phyloP scores from a whole-genome alignment of 2,797 vertebrate species.

The Scarus forsteni region DNA sequence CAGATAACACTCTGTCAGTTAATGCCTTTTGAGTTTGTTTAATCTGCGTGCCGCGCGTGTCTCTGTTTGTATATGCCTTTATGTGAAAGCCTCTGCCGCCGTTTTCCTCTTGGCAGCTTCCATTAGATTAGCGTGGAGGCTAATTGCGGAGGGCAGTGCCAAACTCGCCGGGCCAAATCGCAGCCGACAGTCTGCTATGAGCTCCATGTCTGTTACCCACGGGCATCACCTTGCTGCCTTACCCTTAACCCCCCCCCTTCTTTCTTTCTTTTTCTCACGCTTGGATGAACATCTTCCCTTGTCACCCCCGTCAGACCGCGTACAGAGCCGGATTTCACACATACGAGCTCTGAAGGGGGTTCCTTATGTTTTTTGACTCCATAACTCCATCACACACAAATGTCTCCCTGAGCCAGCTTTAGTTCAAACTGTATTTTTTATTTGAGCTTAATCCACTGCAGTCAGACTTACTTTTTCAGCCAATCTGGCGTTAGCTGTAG shows the following conservation, averaged over 20 bases:
- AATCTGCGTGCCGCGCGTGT: constrained; percentile 22
- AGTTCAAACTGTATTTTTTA: constrained; percentile 29
- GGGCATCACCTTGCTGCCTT: constrained; percentile 30
- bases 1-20: constrained; percentile 38
- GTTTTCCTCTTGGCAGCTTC: constrained; percentile 51
- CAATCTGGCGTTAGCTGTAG: constrained; percentile 14
- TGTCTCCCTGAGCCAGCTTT: constrained; percentile 17
- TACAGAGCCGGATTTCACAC: constrained; percentile 4
- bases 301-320: constrained; percentile 26
- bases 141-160: constrained; percentile 67
- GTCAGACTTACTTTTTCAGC: constrained; percentile 16
- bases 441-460: constrained; percentile 24
- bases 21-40: constrained; percentile 43
- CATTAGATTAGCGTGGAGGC: constrained; percentile 62
- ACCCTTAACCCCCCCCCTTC: background rate
- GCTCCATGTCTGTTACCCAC: constrained; percentile 50
- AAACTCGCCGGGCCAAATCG: constrained; percentile 57
- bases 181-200: constrained; percentile 56
- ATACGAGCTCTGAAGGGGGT: constrained; percentile 22
- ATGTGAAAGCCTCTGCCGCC: constrained; percentile 44
- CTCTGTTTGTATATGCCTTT: constrained; percentile 37
- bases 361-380: constrained; percentile 6
- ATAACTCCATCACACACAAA: constrained; percentile 7
- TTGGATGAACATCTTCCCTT: constrained; percentile 33
- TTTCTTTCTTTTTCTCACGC: constrained; percentile 28